phyloP scores from a whole-genome alignment of 35 echinoderm and acorn worm species.

The Diadema setosum region DNA sequence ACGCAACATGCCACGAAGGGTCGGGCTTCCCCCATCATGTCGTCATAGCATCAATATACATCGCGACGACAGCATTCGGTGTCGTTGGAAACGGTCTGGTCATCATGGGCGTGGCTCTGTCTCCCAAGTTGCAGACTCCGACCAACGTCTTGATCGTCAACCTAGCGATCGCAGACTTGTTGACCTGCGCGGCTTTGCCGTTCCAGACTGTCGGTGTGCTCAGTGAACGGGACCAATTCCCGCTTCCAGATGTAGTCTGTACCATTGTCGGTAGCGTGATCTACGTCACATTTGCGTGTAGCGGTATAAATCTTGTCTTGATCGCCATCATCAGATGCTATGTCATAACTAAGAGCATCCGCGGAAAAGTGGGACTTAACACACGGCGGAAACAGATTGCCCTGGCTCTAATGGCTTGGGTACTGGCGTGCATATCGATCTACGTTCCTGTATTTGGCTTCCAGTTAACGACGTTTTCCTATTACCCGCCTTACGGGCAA shows the following conservation, averaged over 20 bases:
- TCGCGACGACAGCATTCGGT: background rate
- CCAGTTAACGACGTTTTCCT: background rate
- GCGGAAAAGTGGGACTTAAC: background rate
- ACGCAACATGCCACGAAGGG: no score
- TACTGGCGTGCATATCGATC: background rate
- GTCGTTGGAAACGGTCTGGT: background rate
- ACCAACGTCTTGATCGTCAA: constrained; percentile 13
- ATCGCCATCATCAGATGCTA: background rate
- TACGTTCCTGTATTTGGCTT: background rate
- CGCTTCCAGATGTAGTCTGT: background rate
- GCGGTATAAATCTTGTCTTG: background rate
- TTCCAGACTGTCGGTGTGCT: background rate
- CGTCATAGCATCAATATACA: background rate
- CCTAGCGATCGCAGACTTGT: background rate
- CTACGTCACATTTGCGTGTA: background rate
- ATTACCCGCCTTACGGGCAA: background rate
- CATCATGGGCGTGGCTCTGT: background rate
- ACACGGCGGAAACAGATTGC: background rate
- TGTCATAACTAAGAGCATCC: background rate
- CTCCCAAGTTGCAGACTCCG: background rate
- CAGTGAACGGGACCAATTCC: background rate
- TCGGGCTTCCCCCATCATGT: background rate
- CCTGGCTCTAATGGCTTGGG: background rate
- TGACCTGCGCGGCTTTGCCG: background rate
- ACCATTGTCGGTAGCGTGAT: background rate